Percentiles rank a stretch among this genome's conserved stretches.
phyloP scores from a whole-genome alignment of 2,797 vertebrate genomes.

The Diceros bicornis region DNA sequence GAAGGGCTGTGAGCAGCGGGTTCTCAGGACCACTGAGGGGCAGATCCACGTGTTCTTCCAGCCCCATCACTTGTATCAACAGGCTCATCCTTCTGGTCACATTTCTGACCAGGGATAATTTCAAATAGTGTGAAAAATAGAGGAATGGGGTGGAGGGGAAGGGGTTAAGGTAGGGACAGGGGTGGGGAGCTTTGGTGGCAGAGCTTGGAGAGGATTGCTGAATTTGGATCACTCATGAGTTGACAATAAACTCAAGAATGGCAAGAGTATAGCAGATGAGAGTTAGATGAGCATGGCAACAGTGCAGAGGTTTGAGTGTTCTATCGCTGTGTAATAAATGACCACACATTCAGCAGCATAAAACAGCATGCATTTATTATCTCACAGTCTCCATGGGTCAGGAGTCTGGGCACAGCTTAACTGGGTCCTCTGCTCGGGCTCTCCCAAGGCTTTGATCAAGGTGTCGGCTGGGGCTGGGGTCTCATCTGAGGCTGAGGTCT shows the following conservation, averaged over 20 bases:
- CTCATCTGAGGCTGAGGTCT: not conserved
- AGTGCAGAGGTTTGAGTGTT: not conserved
- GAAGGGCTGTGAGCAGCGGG: not conserved
- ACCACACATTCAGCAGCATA: not conserved
- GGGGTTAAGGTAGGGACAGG: not conserved
- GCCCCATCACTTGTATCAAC: not conserved
- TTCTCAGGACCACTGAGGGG: not conserved
- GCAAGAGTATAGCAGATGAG: not conserved
- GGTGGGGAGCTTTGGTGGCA: not conserved
- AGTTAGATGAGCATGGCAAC: not conserved
- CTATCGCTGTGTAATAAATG: not conserved
- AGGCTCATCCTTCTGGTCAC: not conserved
- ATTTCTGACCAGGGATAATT: not conserved
- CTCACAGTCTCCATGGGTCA: not conserved
- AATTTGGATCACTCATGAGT: not conserved
- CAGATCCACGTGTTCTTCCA: rapidly evolving
- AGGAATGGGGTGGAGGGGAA: not conserved
- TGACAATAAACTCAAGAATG: not conserved
- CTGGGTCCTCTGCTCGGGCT: not conserved
- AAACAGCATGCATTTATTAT: not conserved
- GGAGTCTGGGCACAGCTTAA: not conserved
- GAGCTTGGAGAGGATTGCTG: not conserved
- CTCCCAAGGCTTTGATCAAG: not conserved
- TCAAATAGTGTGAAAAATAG: not conserved
- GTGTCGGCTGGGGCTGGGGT: not conserved